Evolutionary conservation across 2,888 invertebrate species (phyloP), one percentile per base, ranked within the genome.

Genomic region (Torymus aiolomorphi): DNA sequence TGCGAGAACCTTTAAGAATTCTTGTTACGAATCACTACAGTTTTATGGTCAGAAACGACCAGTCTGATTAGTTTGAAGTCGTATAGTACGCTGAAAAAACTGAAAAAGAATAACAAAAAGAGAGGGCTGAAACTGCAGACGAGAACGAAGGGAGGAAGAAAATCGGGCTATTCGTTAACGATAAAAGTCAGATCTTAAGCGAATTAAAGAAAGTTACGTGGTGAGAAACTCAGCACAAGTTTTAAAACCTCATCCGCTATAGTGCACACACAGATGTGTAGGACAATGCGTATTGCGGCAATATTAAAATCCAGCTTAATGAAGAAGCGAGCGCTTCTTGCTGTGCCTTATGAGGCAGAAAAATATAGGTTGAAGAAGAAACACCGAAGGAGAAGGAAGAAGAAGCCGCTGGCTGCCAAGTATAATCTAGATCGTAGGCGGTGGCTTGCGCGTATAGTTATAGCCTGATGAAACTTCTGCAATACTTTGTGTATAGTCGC

Each of bases 401-500:
- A 24, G 3, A 24, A 24, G 24, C 3, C 24, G 24, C 24, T 24
- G 24, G 24, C 24, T 24, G 57, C 31, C 42, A 24, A 24, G 31
- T 62, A 52, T 76, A 76, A 76, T 76, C 67, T 59, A 57, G 56
- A 56, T 62, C 20, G 14, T 31, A 16, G n/a, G 14, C 31, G 49
- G 16, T 24, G 24, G 24, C 24, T 24, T 24, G 24, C 63, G 56
- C 16, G 20, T 16, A 42, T n/a, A 24, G 49, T 75, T 66, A 51
- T 59, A 75, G 74, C 49, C 56, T 49, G 74, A 75, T 59, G 59
- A 75, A 75, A 75, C 74, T 75, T 75, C 66, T 51, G 66, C 74
- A 66, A 75, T 66, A 66, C 66, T 59, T 49, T 18, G 24, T 24
- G 24, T 24, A 24, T 24, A 24, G 24, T 2, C 12, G 8, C 16